Evolutionary conservation across 1,140 invertebrate species (phyloP).

Genomic region (Arctopsyche grandis): DNA sequence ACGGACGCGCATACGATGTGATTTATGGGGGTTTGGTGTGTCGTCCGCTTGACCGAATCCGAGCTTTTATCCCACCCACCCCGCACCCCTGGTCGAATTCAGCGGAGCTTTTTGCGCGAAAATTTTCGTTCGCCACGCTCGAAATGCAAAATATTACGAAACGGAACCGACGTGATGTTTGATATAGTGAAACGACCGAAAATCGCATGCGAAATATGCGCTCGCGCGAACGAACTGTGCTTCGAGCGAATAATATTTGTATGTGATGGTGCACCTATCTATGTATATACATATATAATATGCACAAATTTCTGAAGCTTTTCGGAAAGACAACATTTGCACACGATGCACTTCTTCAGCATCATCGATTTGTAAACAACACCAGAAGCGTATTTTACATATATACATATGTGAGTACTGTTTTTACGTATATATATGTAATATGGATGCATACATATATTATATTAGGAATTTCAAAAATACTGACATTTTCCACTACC

Average conservation of each 20-base stretch:
- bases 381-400: background rate
- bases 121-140: too few species aligned
- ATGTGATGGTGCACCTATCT: background rate
- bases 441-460: too few species aligned
- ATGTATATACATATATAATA: too few species aligned
- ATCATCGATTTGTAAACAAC: background rate
- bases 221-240: too few species aligned
- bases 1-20: background rate
- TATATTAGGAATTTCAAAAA: too few species aligned
- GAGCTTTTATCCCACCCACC: background rate
- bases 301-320: background rate
- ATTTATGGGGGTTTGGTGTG: background rate
- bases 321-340: background rate
- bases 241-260: too few species aligned
- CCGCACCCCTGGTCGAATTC: too few species aligned
- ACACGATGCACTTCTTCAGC: background rate
- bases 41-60: conserved; percentile 12
- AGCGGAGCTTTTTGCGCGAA: too few species aligned
- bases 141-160: background rate
- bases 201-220: too few species aligned
- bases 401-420: background rate
- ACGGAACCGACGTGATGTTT: background rate
- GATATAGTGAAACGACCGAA: too few species aligned
- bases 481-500: too few species aligned
- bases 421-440: too few species aligned